Evolutionary conservation across 2,113 vertebrate genomes (phyloP), one percentile per base, ranked within the genome.

Genomic region (Proteles cristata): DNA sequence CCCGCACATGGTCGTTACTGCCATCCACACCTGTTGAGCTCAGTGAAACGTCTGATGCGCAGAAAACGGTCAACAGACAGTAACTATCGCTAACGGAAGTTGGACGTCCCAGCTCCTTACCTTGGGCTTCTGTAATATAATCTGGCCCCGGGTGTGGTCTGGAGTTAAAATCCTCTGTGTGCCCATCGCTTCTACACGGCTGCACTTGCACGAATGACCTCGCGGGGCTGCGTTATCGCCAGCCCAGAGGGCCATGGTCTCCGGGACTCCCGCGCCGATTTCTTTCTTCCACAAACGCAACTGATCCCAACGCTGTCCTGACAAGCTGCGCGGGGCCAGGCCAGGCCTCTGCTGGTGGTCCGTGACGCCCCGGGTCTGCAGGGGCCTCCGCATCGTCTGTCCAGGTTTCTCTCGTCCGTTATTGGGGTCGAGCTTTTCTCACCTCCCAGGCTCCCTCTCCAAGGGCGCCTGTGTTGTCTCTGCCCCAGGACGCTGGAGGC

Each of bases 251-350:
- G 10, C 28, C 0, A 1, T 0, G 5, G 31, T 8, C 80, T 11
- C 33, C 16, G 5, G 26, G 45, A 25, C 31, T 2, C 16, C 17
- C 10, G 17, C 21, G 6, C 68, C 1, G 4, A 0, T 1, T 3
- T 23, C 16, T 58, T 58, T 61, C 21, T 61, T 23, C 58, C 10
- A 25, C 25, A 11, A 33, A 39, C 23, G 0, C 2, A 7, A 21
- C 0, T 0, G 1, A 26, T 7, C n/a, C 43, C 6, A 1, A 4
- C 10, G 4, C n/a, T 28, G 1, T 1, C 80, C 58, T 4, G 0
- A 12, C 19, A 26, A 5, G 7, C 0, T 3, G 28, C 66, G 4
- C 16, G 7, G 2, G 5, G 10, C 63, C 5, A 0, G 3, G 7
- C 39, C 0, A 0, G 11, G n/a, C 15, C 0, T 26, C 21, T 1